These are phyloP conservation scores for Drosophila malerkotliana DNA, from an alignment of 1,140 invertebrate species.

Conservation along the genomic window DNA sequence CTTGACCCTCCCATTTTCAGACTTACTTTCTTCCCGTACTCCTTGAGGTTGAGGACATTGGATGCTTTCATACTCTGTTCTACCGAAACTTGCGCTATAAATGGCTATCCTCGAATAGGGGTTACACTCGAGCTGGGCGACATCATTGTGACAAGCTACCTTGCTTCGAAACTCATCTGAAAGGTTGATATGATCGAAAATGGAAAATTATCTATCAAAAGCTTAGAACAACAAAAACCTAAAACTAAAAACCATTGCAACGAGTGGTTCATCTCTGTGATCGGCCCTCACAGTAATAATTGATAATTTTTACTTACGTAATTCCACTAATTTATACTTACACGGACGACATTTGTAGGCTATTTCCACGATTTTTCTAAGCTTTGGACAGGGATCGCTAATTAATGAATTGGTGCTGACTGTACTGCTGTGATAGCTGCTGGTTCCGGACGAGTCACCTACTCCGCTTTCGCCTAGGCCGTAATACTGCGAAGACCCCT, in stretches of 20 bases:
- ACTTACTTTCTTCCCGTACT: constrained; percentile 93
- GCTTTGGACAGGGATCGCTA: constrained; percentile 92
- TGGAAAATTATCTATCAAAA: background rate
- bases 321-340: constrained; percentile 87
- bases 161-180: constrained; percentile 95
- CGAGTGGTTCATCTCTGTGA: no score
- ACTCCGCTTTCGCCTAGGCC: constrained; percentile 85
- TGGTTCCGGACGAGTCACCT: constrained; percentile 73
- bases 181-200: constrained; percentile 64
- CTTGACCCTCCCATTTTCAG: background rate
- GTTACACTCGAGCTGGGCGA: constrained; percentile 92
- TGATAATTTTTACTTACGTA: no score
- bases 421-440: constrained; percentile 78
- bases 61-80: constrained; percentile 93
- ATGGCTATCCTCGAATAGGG: constrained; percentile 93
- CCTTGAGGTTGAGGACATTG: constrained; percentile 94
- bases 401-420: constrained; percentile 72
- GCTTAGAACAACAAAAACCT: no score
- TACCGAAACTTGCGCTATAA: constrained; percentile 95
- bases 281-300: background rate
- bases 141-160: constrained; percentile 95
- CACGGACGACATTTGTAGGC: constrained; percentile 97
- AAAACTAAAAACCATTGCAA: no score
- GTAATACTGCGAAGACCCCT: constrained; percentile 91
- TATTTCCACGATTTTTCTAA: constrained; percentile 94